A percentile compares a stretch with the other conserved stretches of the same genome.
These are phyloP conservation scores for Rhorus exstirpatorius DNA, from an alignment of 2,888 invertebrate genomes.

Conservation along the genomic window DNA sequence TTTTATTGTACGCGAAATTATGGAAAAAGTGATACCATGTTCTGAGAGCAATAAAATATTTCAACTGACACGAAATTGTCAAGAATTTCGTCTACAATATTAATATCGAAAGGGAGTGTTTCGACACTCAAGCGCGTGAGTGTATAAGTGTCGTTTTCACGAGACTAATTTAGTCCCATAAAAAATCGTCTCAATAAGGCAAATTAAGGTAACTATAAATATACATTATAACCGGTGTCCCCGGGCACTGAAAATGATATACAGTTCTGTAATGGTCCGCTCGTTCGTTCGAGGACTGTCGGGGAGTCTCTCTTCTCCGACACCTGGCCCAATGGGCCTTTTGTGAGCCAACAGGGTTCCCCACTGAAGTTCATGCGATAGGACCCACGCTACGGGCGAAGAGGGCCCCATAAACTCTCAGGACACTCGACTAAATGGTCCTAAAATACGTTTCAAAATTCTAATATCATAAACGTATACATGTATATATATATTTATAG, in stretches of 20 bases:
- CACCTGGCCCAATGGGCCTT: slow-evolving; percentile 82
- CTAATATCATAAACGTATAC: slow-evolving; percentile 47
- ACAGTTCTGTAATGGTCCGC: slow-evolving; percentile 84
- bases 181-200: slow-evolving; percentile 82
- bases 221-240: slow-evolving; percentile 79
- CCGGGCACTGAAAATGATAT: slow-evolving; percentile 82
- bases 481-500: slow-evolving; percentile 1
- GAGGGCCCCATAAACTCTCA: slow-evolving; percentile 81
- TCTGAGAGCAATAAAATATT: slow-evolving; percentile 7
- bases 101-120: slow-evolving; percentile 41
- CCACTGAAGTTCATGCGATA: slow-evolving; percentile 72
- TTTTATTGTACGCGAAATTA: not conserved
- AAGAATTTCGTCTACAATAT: slow-evolving; percentile 36
- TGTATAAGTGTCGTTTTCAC: slow-evolving; percentile 50
- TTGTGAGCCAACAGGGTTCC: slow-evolving; percentile 76
- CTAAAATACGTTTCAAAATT: slow-evolving; percentile 79
- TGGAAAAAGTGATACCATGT: not conserved
- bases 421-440: slow-evolving; percentile 81
- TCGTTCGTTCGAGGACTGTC: slow-evolving; percentile 73
- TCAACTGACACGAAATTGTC: slow-evolving; percentile 28
- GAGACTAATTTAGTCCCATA: slow-evolving; percentile 79
- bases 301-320: slow-evolving; percentile 73
- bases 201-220: slow-evolving; percentile 81
- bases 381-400: slow-evolving; percentile 59
- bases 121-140: slow-evolving; percentile 7